These are phyloP conservation scores for Acanthacorydalis orientalis DNA, from an alignment of 2,888 invertebrate genomes.

Conservation along the genomic window DNA sequence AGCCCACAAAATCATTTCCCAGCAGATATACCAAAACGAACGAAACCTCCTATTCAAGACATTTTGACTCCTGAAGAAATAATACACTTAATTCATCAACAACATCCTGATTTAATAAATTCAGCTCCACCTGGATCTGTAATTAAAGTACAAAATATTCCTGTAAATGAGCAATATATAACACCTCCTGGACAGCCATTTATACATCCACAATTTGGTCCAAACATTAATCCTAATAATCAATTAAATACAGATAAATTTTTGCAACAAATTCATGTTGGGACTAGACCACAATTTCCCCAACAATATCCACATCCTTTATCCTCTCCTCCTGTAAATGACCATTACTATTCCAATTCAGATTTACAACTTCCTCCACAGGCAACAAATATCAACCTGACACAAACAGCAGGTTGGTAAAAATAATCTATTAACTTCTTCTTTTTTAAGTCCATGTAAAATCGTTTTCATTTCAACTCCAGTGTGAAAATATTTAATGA, in stretches of 20 bases:
- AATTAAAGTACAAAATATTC: constrained; percentile 22
- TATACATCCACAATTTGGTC: constrained; percentile 10
- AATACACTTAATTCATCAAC: constrained; percentile 24
- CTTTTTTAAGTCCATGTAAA: too few relatives aligned
- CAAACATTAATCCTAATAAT: background rate
- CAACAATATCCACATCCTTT: background rate
- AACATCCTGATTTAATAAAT: constrained; percentile 25
- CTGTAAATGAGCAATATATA: constrained; percentile 11
- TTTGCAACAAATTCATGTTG: background rate
- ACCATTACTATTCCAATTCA: background rate
- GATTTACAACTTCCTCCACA: background rate
- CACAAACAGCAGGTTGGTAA: background rate
- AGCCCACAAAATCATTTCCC: constrained; percentile 1
- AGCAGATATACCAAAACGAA: background rate
- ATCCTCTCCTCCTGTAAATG: background rate
- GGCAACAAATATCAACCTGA: background rate
- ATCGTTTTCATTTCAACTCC: too few relatives aligned
- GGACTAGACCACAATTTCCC: background rate
- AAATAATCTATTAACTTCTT: background rate
- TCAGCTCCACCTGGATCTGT: constrained; percentile 24
- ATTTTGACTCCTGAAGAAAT: constrained; percentile 19
- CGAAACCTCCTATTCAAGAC: background rate
- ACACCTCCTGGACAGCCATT: constrained; percentile 7
- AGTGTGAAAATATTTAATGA: too few relatives aligned
- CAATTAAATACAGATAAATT: background rate